Evolutionary conservation across 64 coral and sea anemone species (phyloP).

Genomic region (Astreopora myriophthalma): DNA sequence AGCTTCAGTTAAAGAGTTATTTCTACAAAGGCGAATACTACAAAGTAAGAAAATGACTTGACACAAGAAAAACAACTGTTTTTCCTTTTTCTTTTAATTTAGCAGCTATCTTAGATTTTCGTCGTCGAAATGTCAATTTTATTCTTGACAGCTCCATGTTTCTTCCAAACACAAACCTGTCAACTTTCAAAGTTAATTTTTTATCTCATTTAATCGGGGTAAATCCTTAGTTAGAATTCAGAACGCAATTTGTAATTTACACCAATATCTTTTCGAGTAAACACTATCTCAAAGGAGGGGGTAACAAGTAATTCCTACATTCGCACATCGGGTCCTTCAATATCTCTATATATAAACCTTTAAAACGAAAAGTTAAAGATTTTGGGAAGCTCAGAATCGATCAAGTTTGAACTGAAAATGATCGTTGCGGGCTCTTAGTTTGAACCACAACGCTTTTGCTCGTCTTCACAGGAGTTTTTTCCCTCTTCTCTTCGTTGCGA

Average conservation of each 20-base stretch:
- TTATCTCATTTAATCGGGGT: background rate
- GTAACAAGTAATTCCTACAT: no score
- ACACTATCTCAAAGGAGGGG: background rate
- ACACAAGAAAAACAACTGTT: background rate
- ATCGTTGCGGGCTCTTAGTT: background rate
- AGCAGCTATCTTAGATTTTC: background rate
- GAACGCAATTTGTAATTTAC: background rate
- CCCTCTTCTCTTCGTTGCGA: background rate
- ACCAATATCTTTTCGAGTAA: background rate
- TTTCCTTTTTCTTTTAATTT: background rate
- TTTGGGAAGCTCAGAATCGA: background rate
- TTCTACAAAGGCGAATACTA: background rate
- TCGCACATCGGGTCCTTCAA: no score
- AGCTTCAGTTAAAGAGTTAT: background rate
- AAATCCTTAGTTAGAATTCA: constrained; percentile 6
- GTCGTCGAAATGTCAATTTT: background rate
- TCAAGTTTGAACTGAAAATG: constrained; percentile 5
- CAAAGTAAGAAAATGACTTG: background rate
- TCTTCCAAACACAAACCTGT: background rate
- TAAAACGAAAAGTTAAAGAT: background rate
- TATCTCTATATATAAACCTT: no score
- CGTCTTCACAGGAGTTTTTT: background rate
- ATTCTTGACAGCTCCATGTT: background rate
- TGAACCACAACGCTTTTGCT: constrained; percentile 5
- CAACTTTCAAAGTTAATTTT: constrained; percentile 14